These are phyloP conservation scores for Phengaris alcon DNA, from an alignment of 2,888 invertebrate species.

Conservation along the genomic window DNA sequence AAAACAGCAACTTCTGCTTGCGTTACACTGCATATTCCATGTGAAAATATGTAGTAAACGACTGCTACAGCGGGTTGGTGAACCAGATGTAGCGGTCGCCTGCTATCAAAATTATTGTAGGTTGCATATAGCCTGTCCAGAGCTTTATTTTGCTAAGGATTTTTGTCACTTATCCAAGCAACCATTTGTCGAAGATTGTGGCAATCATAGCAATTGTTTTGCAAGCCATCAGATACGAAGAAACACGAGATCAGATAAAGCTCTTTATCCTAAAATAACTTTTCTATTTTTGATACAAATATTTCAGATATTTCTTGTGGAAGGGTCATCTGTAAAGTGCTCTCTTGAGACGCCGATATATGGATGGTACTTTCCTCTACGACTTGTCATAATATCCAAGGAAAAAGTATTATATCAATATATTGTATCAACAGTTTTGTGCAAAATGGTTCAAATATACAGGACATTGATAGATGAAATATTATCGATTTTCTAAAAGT, in stretches of 20 bases:
- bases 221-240: neutral
- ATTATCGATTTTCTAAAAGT: neutral
- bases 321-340: conserved; percentile 19
- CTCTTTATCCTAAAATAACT: neutral
- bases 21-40: too few species aligned
- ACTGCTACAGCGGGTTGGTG: too few species aligned
- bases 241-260: neutral
- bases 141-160: too few species aligned
- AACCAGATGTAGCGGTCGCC: too few species aligned
- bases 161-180: too few species aligned
- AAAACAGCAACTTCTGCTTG: too few species aligned
- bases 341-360: conserved; percentile 14
- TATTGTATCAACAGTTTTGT: conserved; percentile 5
- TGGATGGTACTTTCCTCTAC: conserved; percentile 6
- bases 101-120: too few species aligned
- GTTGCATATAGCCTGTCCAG: too few species aligned
- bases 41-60: too few species aligned
- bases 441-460: neutral
- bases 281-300: conserved; percentile 3
- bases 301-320: conserved; percentile 5
- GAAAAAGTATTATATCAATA: conserved; percentile 14
- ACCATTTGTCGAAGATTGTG: neutral
- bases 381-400: conserved; percentile 15
- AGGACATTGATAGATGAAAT: neutral
- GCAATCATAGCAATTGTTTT: neutral